phyloP scores from a whole-genome alignment of 2,797 vertebrate species.

The Cyclura pinguis region DNA sequence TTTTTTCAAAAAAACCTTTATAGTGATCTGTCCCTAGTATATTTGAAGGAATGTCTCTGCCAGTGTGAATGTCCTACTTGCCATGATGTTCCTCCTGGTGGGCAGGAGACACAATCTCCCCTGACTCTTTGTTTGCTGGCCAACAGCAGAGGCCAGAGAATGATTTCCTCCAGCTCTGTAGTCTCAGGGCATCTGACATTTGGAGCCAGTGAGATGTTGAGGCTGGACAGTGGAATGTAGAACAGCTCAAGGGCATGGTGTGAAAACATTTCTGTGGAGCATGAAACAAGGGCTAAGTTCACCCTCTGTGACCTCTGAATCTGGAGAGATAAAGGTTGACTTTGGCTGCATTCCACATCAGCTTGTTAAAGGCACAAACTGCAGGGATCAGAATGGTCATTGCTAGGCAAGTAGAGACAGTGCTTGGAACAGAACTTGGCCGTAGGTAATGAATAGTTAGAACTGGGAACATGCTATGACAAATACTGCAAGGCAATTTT shows the following conservation, averaged over 20 bases:
- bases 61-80: neutral
- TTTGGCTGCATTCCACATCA: neutral
- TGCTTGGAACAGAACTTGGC: neutral
- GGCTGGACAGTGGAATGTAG: neutral
- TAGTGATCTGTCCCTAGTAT: neutral
- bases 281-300: neutral
- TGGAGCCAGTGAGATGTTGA: neutral
- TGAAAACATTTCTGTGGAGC: neutral
- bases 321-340: neutral
- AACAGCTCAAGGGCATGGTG: neutral
- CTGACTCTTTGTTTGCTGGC: neutral
- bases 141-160: neutral
- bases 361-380: neutral
- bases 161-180: neutral
- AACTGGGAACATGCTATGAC: neutral
- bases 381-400: constrained; percentile 1
- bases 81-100: no score
- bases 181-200: neutral
- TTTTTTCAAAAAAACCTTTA: neutral
- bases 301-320: neutral
- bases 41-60: no score
- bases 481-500: constrained; percentile 37
- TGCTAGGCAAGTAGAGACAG: neutral
- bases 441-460: neutral
- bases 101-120: no score